phyloP scores from a whole-genome alignment of 2,113 vertebrate genomes.

The Tragelaphus scriptus region DNA sequence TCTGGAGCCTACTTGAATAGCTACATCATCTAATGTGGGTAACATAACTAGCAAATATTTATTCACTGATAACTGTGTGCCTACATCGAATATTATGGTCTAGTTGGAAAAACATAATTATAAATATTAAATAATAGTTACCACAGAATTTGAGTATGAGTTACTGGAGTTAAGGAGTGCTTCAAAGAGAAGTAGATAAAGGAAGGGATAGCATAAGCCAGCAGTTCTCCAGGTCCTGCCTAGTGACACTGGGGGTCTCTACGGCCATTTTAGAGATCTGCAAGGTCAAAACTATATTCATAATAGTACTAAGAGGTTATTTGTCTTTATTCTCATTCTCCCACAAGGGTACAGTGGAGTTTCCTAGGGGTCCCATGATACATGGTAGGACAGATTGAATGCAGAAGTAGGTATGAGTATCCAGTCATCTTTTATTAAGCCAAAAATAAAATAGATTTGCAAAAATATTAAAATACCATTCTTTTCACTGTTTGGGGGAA shows the following conservation, averaged over 20 bases:
- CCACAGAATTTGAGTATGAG: neutral
- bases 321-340: neutral
- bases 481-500: neutral
- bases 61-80: neutral
- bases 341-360: neutral
- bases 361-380: neutral
- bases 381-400: neutral
- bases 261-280: neutral
- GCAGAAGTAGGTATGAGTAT: neutral
- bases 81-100: neutral
- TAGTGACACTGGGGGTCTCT: neutral
- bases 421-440: neutral
- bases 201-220: neutral
- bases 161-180: neutral
- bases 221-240: neutral
- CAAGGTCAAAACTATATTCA: neutral
- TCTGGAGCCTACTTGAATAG: neutral
- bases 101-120: neutral
- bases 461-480: neutral
- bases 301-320: neutral
- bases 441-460: neutral
- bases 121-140: neutral
- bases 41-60: neutral
- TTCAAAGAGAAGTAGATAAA: neutral
- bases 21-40: neutral